Conservation (phyloP, 2,888 invertebrate species). For the Silvanus unidentatus region DNA sequence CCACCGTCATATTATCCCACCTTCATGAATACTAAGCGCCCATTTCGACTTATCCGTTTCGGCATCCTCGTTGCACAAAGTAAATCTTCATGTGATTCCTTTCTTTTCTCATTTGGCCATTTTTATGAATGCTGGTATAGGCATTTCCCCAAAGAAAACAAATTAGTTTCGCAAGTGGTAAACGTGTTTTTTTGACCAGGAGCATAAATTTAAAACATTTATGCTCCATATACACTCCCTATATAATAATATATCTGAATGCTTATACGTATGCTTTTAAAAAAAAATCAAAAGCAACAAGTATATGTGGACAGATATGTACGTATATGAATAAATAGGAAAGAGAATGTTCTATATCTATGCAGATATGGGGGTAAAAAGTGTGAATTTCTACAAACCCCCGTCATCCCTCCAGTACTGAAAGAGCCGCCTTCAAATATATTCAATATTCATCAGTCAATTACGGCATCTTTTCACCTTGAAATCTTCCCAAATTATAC, state of each 20-base stretch:
- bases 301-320: background rate
- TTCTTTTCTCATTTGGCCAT: constrained; percentile 3
- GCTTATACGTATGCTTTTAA: background rate
- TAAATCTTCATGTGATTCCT: background rate
- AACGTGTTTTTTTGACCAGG: constrained; percentile 5
- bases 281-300: background rate
- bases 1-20: constrained; percentile 14
- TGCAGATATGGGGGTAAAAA: no score
- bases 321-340: no score
- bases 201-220: no score
- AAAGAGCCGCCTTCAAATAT: no score
- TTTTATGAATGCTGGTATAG: constrained; percentile 13
- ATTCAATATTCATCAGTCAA: no score
- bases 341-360: no score
- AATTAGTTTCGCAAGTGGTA: constrained; percentile 18
- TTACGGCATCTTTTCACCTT: no score
- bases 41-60: constrained; percentile 14
- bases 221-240: background rate
- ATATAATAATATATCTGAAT: background rate
- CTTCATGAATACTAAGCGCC: constrained; percentile 20
- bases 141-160: constrained; percentile 19
- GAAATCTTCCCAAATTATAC: no score
- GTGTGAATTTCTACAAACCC: no score
- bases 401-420: no score
- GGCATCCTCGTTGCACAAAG: constrained; percentile 1